Conservation (phyloP, 2,797 vertebrate genomes). For the Coilia nasus region DNA sequence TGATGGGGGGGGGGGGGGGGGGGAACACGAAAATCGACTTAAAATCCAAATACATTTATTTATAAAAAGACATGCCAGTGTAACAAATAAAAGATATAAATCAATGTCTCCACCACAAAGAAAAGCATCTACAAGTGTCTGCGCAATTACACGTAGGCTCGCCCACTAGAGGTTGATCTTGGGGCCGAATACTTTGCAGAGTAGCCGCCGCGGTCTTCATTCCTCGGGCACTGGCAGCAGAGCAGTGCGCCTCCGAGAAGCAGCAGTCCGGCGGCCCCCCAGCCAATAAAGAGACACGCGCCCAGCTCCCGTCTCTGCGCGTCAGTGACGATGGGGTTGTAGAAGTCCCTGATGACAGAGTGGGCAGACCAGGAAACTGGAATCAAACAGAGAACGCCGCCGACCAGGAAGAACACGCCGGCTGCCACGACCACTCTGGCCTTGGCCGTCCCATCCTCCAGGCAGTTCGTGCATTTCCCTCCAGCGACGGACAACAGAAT, state of each 20-base stretch:
- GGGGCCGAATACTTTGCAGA: conserved; percentile 42
- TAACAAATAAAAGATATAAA: background rate
- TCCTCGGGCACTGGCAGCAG: conserved; percentile 51
- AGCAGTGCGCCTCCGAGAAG: conserved; percentile 74
- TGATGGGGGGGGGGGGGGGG: too few relatives aligned
- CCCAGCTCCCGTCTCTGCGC: conserved; percentile 80
- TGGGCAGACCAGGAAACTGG: conserved; percentile 80
- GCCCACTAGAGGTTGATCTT: background rate
- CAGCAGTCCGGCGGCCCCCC: conserved; percentile 73
- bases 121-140: background rate
- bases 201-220: conserved; percentile 23
- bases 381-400: conserved; percentile 70
- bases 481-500: conserved; percentile 24
- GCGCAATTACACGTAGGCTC: conserved; percentile 20
- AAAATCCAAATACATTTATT: conserved; percentile 12
- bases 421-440: conserved; percentile 69
- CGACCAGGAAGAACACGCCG: conserved; percentile 69
- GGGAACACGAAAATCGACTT: background rate
- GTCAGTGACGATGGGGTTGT: conserved; percentile 73
- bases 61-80: background rate
- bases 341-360: conserved; percentile 78
- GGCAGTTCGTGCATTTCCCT: conserved; percentile 32
- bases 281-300: conserved; percentile 77
- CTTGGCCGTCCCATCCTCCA: conserved; percentile 64
- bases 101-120: background rate